Evolutionary conservation across 2,888 invertebrate species (phyloP).

Genomic region (Julus scanicus): DNA sequence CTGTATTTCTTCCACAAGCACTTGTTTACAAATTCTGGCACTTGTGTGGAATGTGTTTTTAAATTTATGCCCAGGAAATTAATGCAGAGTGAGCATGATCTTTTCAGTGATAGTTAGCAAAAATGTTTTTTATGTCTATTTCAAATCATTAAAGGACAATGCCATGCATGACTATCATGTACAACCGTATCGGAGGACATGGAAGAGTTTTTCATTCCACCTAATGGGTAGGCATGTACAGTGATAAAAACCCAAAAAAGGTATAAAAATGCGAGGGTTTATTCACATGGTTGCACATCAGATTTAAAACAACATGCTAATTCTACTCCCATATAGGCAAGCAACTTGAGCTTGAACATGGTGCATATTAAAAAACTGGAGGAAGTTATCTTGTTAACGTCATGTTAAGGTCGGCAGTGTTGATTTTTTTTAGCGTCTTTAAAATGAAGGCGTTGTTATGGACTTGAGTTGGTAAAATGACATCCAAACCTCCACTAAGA

Average conservation of each 20-base stretch:
- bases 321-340: not conserved
- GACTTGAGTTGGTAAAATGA: not conserved
- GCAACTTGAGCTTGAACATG: not conserved
- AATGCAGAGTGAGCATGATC: not conserved
- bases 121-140: not conserved
- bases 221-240: not conserved
- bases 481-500: not conserved
- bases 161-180: slow-evolving; percentile 11
- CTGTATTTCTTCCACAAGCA: not conserved
- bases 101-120: not conserved
- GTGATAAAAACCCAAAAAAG: not conserved
- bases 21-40: not conserved
- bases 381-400: not conserved
- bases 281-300: not conserved
- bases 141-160: slow-evolving; percentile 25
- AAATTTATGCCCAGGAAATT: not conserved
- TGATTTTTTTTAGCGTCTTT: slow-evolving; percentile 3
- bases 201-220: not conserved
- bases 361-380: not conserved
- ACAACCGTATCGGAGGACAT: not conserved
- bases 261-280: not conserved
- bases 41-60: not conserved
- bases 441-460: not conserved
- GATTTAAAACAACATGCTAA: slow-evolving; percentile 11
- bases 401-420: not conserved